phyloP scores from a whole-genome alignment of 1,140 invertebrate species.

The Diachasma alloeum region DNA sequence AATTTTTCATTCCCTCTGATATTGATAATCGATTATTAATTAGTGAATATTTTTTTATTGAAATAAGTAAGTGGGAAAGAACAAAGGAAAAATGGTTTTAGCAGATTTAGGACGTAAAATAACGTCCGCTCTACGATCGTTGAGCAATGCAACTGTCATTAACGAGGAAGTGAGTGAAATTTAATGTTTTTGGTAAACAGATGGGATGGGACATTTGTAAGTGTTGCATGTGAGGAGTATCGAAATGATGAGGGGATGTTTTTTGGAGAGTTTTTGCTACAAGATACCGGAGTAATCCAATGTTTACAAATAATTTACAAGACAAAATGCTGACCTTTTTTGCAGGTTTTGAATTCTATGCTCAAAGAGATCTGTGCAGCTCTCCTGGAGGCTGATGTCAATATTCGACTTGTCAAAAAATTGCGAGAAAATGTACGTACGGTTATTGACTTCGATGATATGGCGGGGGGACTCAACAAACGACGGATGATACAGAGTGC shows the following conservation, averaged over 20 bases:
- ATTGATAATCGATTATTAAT: neutral
- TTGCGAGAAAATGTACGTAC: conserved; percentile 97
- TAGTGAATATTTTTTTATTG: neutral
- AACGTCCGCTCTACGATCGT: conserved; percentile 94
- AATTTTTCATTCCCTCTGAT: neutral
- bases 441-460: conserved; percentile 99
- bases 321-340: conserved; percentile 19
- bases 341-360: conserved; percentile 96
- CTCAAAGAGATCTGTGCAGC: conserved; percentile 99
- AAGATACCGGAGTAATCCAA: neutral
- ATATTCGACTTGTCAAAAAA: conserved; percentile 96
- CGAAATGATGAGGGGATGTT: neutral
- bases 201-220: conserved; percentile 36
- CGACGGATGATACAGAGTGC: conserved; percentile 98
- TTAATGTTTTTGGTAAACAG: conserved; percentile 46
- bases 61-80: neutral
- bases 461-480: conserved; percentile 99
- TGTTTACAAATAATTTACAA: neutral
- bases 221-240: neutral
- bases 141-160: conserved; percentile 98
- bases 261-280: neutral
- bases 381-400: conserved; percentile 98
- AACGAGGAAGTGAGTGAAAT: conserved; percentile 88
- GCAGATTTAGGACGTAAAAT: conserved; percentile 99
- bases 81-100: conserved; percentile 90